Conservation (phyloP, 2,888 invertebrate genomes). For the Frankliniella intonsa region DNA sequence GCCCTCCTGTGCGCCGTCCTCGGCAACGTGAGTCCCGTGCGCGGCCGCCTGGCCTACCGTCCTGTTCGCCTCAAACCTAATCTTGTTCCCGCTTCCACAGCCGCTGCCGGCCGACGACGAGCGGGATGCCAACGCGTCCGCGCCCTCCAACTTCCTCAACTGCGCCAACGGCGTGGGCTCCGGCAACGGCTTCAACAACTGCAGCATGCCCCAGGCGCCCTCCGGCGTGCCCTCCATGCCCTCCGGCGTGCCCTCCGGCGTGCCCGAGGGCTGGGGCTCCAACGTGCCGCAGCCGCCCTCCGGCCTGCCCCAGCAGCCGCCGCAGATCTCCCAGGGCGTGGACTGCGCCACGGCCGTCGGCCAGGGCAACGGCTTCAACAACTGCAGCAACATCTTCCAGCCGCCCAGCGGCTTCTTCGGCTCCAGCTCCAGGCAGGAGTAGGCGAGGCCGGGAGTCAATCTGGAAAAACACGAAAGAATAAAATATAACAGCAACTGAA, state of each 20-base stretch:
- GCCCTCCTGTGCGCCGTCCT: not conserved
- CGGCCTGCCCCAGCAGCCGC: not conserved
- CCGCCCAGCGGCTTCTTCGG: not conserved
- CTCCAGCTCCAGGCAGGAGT: no score
- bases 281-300: not conserved
- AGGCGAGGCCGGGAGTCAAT: no score
- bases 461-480: no score
- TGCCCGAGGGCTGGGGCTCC: not conserved
- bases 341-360: conserved; percentile 13
- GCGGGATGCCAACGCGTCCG: conserved; percentile 1
- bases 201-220: not conserved
- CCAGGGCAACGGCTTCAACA: conserved; percentile 19
- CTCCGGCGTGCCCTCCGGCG: not conserved
- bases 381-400: not conserved
- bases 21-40: not conserved
- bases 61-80: no score
- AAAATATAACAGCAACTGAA: no score
- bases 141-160: conserved; percentile 18
- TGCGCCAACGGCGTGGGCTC: conserved; percentile 21
- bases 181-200: conserved; percentile 15
- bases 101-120: not conserved
- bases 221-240: not conserved
- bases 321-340: not conserved
- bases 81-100: not conserved
- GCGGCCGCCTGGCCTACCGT: no score